Conservation (phyloP, 2,113 vertebrate genomes). For the Ochotona princeps region DNA sequence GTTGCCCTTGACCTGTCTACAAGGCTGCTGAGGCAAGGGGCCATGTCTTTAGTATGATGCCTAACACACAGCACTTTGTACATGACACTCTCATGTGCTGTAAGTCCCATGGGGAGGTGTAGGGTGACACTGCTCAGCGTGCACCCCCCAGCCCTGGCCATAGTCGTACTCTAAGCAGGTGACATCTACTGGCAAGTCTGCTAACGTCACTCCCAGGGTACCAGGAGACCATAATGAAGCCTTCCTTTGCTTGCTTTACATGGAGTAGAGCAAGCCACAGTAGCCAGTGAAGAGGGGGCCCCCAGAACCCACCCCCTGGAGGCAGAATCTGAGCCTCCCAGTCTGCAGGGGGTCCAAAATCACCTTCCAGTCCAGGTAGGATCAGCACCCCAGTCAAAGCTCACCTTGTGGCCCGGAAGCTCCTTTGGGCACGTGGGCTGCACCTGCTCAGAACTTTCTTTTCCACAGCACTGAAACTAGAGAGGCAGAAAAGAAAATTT, state of each 20-base stretch:
- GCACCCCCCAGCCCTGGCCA: not conserved
- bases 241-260: not conserved
- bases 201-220: not conserved
- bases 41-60: not conserved
- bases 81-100: not conserved
- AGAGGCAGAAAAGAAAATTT: conserved; percentile 63
- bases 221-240: not conserved
- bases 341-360: not conserved
- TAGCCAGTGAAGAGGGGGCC: not conserved
- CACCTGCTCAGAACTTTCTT: conserved; percentile 79
- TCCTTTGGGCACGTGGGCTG: conserved; percentile 86
- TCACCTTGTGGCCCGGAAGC: conserved; percentile 85
- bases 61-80: not conserved
- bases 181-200: not conserved
- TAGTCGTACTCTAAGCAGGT: not conserved
- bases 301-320: not conserved
- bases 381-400: not conserved
- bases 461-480: conserved; percentile 90
- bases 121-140: not conserved
- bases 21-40: not conserved
- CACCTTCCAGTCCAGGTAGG: not conserved
- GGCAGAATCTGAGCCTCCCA: not conserved
- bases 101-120: not conserved
- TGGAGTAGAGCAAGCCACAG: not conserved
- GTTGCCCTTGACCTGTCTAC: not conserved